phyloP scores from a whole-genome alignment of 1,140 invertebrate genomes.

The Cephus cinctus region DNA sequence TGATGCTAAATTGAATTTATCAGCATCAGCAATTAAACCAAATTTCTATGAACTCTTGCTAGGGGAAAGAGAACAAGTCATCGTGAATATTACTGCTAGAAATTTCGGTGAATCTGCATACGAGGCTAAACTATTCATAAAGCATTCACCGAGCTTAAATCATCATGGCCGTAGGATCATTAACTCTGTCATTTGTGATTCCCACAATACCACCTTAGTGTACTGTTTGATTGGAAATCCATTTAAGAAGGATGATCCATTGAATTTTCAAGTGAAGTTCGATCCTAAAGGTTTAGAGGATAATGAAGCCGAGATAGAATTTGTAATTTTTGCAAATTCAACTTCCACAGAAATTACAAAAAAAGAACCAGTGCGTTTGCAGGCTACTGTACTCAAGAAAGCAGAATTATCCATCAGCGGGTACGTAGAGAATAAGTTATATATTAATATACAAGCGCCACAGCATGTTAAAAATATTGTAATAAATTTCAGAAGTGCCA shows the following conservation, averaged over 20 bases:
- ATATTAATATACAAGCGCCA: conserved; percentile 15
- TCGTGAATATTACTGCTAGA: conserved; percentile 70
- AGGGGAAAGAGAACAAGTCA: conserved; percentile 75
- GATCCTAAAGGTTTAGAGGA: conserved; percentile 74
- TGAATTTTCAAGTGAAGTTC: conserved; percentile 72
- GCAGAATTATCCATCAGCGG: conserved; percentile 82
- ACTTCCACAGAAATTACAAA: conserved; percentile 70
- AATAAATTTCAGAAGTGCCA: conserved; percentile 49
- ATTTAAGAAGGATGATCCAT: conserved; percentile 65
- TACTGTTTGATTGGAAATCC: conserved; percentile 88
- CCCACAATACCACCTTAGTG: conserved; percentile 73
- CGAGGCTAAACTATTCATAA: conserved; percentile 80
- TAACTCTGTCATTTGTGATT: conserved; percentile 64
- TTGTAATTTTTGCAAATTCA: conserved; percentile 82
- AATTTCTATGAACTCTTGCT: conserved; percentile 59
- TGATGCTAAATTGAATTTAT: conserved; percentile 64
- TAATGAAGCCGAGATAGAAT: conserved; percentile 67
- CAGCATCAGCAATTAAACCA: conserved; percentile 39
- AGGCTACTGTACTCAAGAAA: conserved; percentile 73
- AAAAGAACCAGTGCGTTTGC: conserved; percentile 59
- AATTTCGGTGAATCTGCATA: conserved; percentile 90
- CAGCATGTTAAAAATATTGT: not conserved
- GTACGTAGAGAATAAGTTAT: conserved; percentile 50
- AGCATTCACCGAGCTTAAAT: conserved; percentile 74
- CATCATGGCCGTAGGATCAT: conserved; percentile 71